Percentiles rank a stretch among this genome's conserved stretches.
Evolutionary conservation across 1,140 invertebrate genomes (phyloP).

Genomic region (Homalodisca vitripennis): DNA sequence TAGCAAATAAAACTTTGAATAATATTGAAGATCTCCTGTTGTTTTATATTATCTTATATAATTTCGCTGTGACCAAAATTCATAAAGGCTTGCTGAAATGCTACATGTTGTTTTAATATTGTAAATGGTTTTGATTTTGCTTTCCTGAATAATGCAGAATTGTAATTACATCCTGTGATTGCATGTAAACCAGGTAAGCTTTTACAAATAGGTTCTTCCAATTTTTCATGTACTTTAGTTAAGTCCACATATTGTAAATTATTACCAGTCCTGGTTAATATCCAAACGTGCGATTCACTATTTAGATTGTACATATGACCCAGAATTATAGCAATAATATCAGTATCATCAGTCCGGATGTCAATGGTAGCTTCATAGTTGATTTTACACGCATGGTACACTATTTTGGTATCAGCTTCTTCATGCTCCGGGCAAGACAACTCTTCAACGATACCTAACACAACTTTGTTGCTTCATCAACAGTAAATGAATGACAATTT

Average conservation of each 20-base stretch:
- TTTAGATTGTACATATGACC: slow-evolving; percentile 38
- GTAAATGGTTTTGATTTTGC: neutral
- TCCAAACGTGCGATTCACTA: slow-evolving; percentile 13
- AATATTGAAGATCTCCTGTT: neutral
- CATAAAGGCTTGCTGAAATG: neutral
- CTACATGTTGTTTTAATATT: neutral
- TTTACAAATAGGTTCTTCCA: neutral
- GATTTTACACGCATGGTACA: slow-evolving; percentile 39
- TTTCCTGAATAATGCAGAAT: neutral
- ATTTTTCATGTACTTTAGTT: neutral
- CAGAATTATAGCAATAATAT: slow-evolving; percentile 41
- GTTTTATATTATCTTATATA: neutral
- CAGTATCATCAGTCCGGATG: slow-evolving; percentile 38
- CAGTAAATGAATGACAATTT: too few relatives aligned
- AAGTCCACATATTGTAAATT: neutral
- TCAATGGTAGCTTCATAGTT: slow-evolving; percentile 35
- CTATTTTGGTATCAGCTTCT: slow-evolving; percentile 41
- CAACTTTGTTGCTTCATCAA: too few relatives aligned
- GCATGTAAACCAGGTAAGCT: too few relatives aligned
- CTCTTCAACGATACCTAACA: slow-evolving; percentile 33
- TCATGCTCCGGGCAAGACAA: slow-evolving; percentile 39
- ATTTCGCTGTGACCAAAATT: neutral
- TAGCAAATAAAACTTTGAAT: neutral
- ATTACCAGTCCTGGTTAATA: neutral
- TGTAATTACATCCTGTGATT: too few relatives aligned